Evolutionary conservation across 35 echinoderm and acorn worm genomes (phyloP).

Genomic region (Acanthaster planci): DNA sequence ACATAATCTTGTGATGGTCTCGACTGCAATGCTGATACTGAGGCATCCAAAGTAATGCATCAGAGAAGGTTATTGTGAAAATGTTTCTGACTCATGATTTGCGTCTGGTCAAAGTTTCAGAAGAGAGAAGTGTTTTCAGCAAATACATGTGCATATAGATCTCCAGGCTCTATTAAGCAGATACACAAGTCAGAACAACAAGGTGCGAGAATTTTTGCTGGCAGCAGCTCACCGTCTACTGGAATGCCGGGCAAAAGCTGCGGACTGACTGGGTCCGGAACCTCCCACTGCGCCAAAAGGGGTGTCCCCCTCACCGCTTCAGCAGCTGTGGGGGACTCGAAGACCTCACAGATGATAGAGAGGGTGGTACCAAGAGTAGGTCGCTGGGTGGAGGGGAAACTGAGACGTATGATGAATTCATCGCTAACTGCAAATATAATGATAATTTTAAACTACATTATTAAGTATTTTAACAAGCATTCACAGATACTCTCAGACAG

Average conservation of each 20-base stretch:
- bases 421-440: slow-evolving; percentile 52
- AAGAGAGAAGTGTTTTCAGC: no score
- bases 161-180: no score
- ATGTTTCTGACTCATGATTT: no score
- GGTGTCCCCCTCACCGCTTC: neutral
- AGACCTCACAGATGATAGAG: slow-evolving; percentile 67
- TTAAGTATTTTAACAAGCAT: neutral
- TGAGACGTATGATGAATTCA: slow-evolving; percentile 63
- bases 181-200: no score
- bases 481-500: neutral
- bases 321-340: slow-evolving; percentile 13
- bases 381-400: slow-evolving; percentile 39
- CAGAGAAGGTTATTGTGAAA: no score
- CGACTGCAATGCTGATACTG: no score
- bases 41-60: no score
- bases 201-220: no score
- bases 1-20: no score
- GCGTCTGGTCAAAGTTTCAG: no score
- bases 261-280: slow-evolving; percentile 19
- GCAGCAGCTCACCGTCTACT: neutral
- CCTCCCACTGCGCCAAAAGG: slow-evolving; percentile 39
- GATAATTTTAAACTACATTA: slow-evolving; percentile 2
- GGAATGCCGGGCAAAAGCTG: neutral
- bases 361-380: slow-evolving; percentile 60
- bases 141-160: no score